These are phyloP conservation scores for Erebia aethiops DNA, from an alignment of 2,888 invertebrate species.

Conservation along the genomic window DNA sequence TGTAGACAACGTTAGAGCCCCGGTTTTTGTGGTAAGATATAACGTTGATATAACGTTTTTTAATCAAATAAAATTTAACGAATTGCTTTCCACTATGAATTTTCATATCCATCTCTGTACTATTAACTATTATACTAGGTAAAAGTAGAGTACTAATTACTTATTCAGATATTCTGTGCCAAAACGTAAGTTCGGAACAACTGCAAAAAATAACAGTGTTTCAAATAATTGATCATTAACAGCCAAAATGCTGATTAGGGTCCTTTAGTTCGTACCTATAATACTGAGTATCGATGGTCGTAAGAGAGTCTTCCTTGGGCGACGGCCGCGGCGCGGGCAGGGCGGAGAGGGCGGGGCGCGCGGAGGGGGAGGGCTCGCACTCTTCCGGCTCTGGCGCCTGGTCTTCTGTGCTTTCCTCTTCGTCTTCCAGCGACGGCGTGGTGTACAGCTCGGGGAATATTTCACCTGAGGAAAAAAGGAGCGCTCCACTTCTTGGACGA, in stretches of 20 bases:
- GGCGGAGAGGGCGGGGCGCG: constrained; percentile 67
- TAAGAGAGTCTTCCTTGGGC: constrained; percentile 62
- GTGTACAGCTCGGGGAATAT: constrained; percentile 72
- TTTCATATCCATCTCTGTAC: no score
- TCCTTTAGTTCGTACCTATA: constrained; percentile 57
- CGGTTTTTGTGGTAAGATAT: no score
- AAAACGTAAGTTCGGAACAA: no score
- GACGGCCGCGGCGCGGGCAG: constrained; percentile 59
- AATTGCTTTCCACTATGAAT: no score
- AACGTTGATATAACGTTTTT: no score
- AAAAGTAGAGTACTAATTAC: no score
- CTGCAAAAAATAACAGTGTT: no score
- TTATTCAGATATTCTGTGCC: no score
- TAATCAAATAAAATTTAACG: no score
- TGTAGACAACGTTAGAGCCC: no score
- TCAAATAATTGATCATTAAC: no score
- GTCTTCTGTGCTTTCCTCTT: constrained; percentile 58
- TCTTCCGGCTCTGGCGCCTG: constrained; percentile 58
- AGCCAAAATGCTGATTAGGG: background rate
- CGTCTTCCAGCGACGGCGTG: constrained; percentile 61
- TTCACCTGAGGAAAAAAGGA: constrained; percentile 55
- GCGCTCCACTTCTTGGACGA: background rate
- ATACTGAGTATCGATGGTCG: constrained; percentile 67
- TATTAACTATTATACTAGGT: no score
- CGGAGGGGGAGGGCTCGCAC: constrained; percentile 67